Evolutionary conservation across 2,888 invertebrate genomes (phyloP).

Genomic region (Apantesis nais): DNA sequence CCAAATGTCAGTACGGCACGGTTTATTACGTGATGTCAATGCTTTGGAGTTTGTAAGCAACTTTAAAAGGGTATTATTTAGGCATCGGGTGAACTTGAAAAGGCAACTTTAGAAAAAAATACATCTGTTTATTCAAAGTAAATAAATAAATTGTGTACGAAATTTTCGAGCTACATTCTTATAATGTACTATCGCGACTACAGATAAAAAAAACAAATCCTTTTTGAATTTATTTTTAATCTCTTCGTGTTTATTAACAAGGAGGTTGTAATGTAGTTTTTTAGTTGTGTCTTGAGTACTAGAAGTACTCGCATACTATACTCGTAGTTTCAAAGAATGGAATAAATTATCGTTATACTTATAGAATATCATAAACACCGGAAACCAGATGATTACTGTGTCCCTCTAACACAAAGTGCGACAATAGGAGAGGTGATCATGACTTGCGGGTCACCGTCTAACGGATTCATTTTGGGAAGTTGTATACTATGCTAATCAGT

Average conservation of each 20-base stretch:
- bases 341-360: not conserved
- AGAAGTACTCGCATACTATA: not conserved
- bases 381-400: not conserved
- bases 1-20: conserved; percentile 46
- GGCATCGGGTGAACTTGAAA: conserved; percentile 23
- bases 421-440: too few species aligned
- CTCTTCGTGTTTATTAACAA: too few species aligned
- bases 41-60: conserved; percentile 43
- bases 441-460: too few species aligned
- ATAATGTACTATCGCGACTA: too few species aligned
- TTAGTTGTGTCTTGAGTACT: not conserved
- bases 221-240: not conserved
- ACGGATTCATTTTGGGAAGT: too few species aligned
- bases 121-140: not conserved
- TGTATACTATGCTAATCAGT: too few species aligned
- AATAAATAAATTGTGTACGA: not conserved
- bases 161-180: conserved; percentile 27
- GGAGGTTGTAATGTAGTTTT: not conserved
- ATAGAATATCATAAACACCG: too few species aligned
- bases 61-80: conserved; percentile 38
- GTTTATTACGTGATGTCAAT: conserved; percentile 49
- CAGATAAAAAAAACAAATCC: not conserved
- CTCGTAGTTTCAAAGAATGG: not conserved
- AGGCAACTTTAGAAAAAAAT: conserved; percentile 17
- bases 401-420: too few species aligned